Conservation (phyloP, 30 jellyfish, hydroid and myxozoan species). For the Rhopilema esculentum region DNA sequence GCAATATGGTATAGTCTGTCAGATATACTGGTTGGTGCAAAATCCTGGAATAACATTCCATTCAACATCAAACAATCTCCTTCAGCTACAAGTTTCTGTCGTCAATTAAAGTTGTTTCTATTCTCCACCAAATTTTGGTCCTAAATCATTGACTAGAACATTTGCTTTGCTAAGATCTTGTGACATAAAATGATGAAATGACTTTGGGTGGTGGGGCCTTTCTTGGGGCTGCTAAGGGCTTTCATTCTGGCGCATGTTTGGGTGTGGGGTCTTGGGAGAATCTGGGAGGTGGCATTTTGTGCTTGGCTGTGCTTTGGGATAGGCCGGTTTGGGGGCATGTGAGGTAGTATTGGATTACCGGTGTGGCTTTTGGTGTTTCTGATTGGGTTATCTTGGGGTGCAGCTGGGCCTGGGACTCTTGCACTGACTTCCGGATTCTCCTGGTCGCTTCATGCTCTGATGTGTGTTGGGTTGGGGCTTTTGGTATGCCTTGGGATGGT, state of each 20-base stretch:
- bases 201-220: neutral
- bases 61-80: constrained; percentile 44
- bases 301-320: too few species aligned
- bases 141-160: neutral
- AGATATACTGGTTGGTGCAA: constrained; percentile 43
- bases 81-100: constrained; percentile 17
- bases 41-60: constrained; percentile 40
- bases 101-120: constrained; percentile 11
- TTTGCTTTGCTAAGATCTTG: neutral
- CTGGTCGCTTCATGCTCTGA: too few species aligned
- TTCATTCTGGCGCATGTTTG: neutral
- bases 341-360: too few species aligned
- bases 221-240: neutral
- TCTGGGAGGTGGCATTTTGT: too few species aligned
- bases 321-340: too few species aligned
- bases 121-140: constrained; percentile 30
- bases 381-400: too few species aligned
- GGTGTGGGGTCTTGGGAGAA: too few species aligned
- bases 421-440: too few species aligned
- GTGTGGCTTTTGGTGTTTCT: too few species aligned
- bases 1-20: constrained; percentile 24
- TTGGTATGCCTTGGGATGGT: too few species aligned
- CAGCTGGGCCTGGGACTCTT: too few species aligned
- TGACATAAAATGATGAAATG: neutral
- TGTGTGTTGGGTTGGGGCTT: too few species aligned